These are phyloP conservation scores for Actinostola sp. DNA, from an alignment of 92 coral and sea anemone species.

Conservation along the genomic window DNA sequence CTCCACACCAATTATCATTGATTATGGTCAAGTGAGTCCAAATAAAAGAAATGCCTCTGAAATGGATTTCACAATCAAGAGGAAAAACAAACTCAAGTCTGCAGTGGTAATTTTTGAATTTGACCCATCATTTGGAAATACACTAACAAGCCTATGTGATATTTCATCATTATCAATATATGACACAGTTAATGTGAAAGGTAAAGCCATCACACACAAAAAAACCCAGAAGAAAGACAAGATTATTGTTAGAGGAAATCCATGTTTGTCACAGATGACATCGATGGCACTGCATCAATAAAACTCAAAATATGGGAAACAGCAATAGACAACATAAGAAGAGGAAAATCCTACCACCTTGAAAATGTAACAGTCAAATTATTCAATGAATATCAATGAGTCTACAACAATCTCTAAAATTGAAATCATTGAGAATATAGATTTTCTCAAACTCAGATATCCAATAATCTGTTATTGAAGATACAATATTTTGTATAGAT, in stretches of 20 bases:
- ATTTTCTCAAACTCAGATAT: no score
- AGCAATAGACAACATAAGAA: background rate
- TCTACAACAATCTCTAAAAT: no score
- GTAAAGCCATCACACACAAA: conserved; percentile 7
- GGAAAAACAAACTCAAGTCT: conserved; percentile 7
- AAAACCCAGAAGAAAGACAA: conserved; percentile 10
- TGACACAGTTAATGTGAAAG: conserved; percentile 12
- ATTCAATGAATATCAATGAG: no score
- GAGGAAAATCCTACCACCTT: conserved; percentile 1
- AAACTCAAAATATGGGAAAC: conserved; percentile 6
- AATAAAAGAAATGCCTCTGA: conserved; percentile 6
- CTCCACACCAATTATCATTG: no score
- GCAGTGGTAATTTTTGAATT: conserved; percentile 10
- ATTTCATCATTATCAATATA: conserved; percentile 5
- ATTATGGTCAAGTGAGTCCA: no score
- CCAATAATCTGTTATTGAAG: no score
- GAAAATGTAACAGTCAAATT: background rate
- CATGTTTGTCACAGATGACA: background rate
- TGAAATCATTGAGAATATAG: no score
- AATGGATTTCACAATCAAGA: conserved; percentile 14
- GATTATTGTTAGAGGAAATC: background rate
- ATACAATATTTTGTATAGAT: no score
- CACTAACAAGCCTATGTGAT: background rate
- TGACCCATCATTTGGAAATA: conserved; percentile 1
- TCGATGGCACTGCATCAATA: background rate